Evolutionary conservation across 2,113 vertebrate species (phyloP), one percentile per base, ranked within the genome.

Genomic region (Pseudopipra pipra): DNA sequence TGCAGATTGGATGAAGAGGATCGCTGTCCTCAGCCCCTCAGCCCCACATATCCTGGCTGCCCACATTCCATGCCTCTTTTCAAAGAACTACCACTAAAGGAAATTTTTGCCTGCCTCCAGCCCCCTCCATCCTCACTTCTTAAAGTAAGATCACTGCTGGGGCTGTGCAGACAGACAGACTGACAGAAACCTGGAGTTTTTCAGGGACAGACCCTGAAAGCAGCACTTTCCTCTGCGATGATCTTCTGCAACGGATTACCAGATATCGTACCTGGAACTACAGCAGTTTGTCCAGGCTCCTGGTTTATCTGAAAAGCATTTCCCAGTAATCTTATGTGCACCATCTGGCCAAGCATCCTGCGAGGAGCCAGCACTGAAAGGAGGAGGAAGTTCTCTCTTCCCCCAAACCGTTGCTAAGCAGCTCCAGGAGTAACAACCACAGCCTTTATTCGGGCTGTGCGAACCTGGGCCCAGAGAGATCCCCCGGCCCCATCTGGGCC

Each of bases 301-400:
- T 31, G 71, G 54, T 91, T 90, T 86, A 78, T 82, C 70, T 78
- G 76, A 81, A 85, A 95, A 97, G 72, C 66, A 73, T 84, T 87
- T 92, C 83, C 90, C 85, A 80, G 71, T 70, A 67, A 94, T 81
- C 94, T 91, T 90, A 89, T 93, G 92, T 51, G 79, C 74, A 76
- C 90, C 95, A 90, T 92, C 95, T 96, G 93, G 94, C 85, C 95
- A 78, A 92, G 91, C 91, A 89, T 85, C 89, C 89, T 84, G 90
- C 65, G 52, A 95, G 67, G 65, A 86, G 70, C 66, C 93, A 67
- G 67, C 4, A 0, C 85, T 88, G 91, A 89, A 70, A 80, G 66
- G 55, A 68, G 44, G 33, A 75, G 87, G 71, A 85, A 78, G 47
- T 15, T 55, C 62, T 89, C 62, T 79, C 61, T 76, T 81, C 43